Conservation (phyloP, 2,888 invertebrate genomes). For the Macrophya alboannulata region DNA sequence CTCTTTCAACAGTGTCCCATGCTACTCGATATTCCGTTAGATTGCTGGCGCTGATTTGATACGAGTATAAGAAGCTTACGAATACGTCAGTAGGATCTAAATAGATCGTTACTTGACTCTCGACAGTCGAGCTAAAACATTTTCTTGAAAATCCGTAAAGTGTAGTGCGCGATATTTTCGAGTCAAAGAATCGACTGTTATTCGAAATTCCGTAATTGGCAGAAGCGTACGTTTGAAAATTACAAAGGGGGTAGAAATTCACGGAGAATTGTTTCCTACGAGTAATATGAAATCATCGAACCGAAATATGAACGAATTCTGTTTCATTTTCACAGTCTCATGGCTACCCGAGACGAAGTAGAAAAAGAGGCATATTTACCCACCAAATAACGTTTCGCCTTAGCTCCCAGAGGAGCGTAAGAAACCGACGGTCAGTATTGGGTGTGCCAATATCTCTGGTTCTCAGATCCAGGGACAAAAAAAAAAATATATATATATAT, state of each 20-base stretch:
- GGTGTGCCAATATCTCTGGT: neutral
- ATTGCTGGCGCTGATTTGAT: neutral
- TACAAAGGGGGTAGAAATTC: neutral
- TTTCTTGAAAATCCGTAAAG: neutral
- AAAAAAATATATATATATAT: too few relatives aligned
- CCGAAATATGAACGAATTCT: conserved; percentile 21
- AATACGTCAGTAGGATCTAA: conserved; percentile 22
- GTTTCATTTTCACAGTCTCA: neutral
- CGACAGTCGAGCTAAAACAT: neutral
- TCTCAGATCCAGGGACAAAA: neutral
- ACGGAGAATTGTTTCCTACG: neutral
- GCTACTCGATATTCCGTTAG: conserved; percentile 44
- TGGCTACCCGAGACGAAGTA: neutral
- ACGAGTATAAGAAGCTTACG: neutral
- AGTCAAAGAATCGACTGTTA: neutral
- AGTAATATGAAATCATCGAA: neutral
- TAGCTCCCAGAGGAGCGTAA: neutral
- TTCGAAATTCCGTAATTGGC: neutral
- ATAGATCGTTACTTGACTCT: conserved; percentile 17
- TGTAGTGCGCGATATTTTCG: neutral
- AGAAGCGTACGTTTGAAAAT: neutral
- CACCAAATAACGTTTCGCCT: conserved; percentile 19
- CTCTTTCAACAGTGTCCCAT: conserved; percentile 20
- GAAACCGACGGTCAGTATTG: neutral
- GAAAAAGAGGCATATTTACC: conserved; percentile 26